Evolutionary conservation across 2,888 invertebrate species (phyloP).

Genomic region (Bombylius discolor): DNA sequence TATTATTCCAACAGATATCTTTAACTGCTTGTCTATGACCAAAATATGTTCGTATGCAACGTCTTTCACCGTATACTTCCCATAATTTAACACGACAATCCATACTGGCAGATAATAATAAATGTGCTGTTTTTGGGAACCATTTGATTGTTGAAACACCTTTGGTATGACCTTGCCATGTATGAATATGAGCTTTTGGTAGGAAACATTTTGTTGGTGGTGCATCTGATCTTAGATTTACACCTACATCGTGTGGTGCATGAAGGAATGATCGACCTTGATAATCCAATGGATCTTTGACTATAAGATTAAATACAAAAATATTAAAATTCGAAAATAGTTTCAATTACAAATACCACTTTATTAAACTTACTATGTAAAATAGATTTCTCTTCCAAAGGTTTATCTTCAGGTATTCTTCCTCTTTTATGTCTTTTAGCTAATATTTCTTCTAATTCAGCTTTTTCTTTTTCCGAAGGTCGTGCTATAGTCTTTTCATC

Average conservation of each 20-base stretch:
- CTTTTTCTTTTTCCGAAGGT: conserved; percentile 87
- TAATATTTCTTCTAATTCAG: conserved; percentile 84
- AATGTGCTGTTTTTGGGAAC: conserved; percentile 89
- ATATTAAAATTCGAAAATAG: neutral
- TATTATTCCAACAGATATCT: conserved; percentile 91
- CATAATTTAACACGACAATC: conserved; percentile 95
- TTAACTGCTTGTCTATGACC: conserved; percentile 95
- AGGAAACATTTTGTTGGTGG: conserved; percentile 93
- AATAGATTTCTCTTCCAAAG: conserved; percentile 88
- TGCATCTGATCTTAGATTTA: conserved; percentile 70
- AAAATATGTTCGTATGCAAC: conserved; percentile 86
- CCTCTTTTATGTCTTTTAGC: conserved; percentile 83
- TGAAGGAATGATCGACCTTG: conserved; percentile 92
- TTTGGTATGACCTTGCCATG: conserved; percentile 95
- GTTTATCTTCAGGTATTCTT: conserved; percentile 77
- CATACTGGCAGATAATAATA: conserved; percentile 92
- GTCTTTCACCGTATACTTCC: conserved; percentile 93
- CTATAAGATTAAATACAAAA: conserved; percentile 38
- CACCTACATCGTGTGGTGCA: conserved; percentile 83
- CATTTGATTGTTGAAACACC: conserved; percentile 89
- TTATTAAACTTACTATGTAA: conserved; percentile 64
- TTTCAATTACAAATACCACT: neutral
- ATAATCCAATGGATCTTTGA: conserved; percentile 88
- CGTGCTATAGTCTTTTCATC: conserved; percentile 81
- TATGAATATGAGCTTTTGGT: conserved; percentile 90